Conservation (phyloP, 1,140 invertebrate genomes). For the Drosophila melanogaster region DNA sequence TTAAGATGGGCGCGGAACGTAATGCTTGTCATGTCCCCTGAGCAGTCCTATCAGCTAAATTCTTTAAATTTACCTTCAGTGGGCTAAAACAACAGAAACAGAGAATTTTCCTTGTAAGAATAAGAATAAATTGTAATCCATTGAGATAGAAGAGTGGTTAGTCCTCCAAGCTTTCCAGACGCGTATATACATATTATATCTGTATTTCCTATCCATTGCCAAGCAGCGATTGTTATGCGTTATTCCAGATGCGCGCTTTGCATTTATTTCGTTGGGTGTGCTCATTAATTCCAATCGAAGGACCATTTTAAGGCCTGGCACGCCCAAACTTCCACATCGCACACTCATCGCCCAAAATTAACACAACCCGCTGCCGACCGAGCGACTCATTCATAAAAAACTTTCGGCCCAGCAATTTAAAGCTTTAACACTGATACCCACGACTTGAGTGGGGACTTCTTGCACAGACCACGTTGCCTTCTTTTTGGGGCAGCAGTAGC, state of each 20-base stretch:
- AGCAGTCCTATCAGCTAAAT: too few species aligned
- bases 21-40: not conserved
- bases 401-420: conserved; percentile 48
- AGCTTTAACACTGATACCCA: conserved; percentile 9
- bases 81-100: too few species aligned
- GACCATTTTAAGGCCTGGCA: conserved; percentile 39
- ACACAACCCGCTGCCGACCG: conserved; percentile 12
- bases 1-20: not conserved
- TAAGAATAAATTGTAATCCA: too few species aligned
- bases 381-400: conserved; percentile 75
- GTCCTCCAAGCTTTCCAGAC: too few species aligned
- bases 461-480: conserved; percentile 58
- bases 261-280: conserved; percentile 45
- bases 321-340: conserved; percentile 42
- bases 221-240: conserved; percentile 1
- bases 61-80: too few species aligned
- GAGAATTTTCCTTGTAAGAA: too few species aligned
- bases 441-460: conserved; percentile 13
- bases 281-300: conserved; percentile 58
- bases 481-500: conserved; percentile 55
- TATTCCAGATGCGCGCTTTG: conserved; percentile 17
- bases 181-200: too few species aligned
- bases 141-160: too few species aligned
- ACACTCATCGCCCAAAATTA: conserved; percentile 34
- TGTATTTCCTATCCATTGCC: not conserved